phyloP scores from a whole-genome alignment of 2,113 vertebrate species.

The Scytalopus superciliaris region DNA sequence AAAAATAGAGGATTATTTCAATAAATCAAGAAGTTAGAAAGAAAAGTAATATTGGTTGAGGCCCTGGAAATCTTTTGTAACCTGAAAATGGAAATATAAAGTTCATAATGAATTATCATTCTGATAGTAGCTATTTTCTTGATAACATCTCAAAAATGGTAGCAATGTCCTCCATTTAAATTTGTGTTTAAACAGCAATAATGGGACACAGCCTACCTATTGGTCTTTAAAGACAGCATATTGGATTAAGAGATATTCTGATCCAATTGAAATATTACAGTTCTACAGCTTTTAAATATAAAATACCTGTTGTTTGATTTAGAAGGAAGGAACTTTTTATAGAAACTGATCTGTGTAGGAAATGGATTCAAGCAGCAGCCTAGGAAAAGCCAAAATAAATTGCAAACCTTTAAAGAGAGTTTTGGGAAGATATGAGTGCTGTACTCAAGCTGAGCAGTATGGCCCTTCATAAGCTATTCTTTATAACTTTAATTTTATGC shows the following conservation, averaged over 20 bases:
- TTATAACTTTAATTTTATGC: constrained; percentile 22
- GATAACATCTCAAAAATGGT: neutral
- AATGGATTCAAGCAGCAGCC: neutral
- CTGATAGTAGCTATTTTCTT: neutral
- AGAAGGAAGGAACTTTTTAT: neutral
- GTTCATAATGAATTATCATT: neutral
- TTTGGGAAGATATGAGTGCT: neutral
- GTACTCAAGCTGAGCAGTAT: neutral
- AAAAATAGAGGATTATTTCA: neutral
- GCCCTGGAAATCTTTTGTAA: neutral
- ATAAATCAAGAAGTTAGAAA: neutral
- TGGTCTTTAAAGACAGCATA: neutral
- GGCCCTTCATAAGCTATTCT: neutral
- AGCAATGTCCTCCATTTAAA: neutral
- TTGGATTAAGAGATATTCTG: neutral
- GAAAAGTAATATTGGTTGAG: neutral
- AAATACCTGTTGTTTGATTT: neutral
- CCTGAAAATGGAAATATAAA: neutral
- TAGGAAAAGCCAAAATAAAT: neutral
- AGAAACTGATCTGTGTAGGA: neutral
- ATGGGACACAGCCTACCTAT: neutral
- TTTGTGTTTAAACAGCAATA: neutral
- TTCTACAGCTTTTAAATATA: neutral
- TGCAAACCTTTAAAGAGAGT: neutral
- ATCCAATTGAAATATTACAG: neutral